These are phyloP conservation scores for Microctenopoma steveboyesi DNA, from an alignment of 2,797 vertebrate species.

Conservation along the genomic window DNA sequence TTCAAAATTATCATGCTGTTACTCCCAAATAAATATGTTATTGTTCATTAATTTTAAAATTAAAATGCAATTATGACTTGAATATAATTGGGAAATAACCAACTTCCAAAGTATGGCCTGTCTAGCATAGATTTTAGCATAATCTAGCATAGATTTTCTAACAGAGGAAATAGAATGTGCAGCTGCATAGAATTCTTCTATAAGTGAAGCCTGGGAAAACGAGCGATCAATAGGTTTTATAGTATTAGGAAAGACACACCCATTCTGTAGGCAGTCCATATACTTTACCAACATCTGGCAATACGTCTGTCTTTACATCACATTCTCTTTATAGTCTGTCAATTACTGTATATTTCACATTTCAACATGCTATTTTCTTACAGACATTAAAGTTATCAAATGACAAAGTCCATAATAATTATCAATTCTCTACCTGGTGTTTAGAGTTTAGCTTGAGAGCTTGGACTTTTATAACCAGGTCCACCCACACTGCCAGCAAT, in stretches of 20 bases:
- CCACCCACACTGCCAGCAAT: slow-evolving; percentile 40
- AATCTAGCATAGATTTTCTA: slow-evolving; percentile 49
- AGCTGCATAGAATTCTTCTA: slow-evolving; percentile 82
- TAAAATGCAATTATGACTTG: background rate
- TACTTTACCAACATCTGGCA: slow-evolving; percentile 63
- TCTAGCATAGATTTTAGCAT: slow-evolving; percentile 15
- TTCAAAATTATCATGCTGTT: background rate
- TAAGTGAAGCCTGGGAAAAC: slow-evolving; percentile 78
- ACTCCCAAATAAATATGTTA: background rate
- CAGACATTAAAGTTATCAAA: slow-evolving; percentile 62
- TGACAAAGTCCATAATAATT: slow-evolving; percentile 33
- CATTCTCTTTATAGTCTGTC: slow-evolving; percentile 48
- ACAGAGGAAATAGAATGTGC: slow-evolving; percentile 55
- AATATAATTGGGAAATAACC: slow-evolving; percentile 4
- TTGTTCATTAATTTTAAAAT: background rate
- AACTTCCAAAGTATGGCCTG: slow-evolving; percentile 46
- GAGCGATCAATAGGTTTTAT: slow-evolving; percentile 73
- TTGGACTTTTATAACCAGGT: slow-evolving; percentile 45
- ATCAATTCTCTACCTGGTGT: slow-evolving; percentile 23
- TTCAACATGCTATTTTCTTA: slow-evolving; percentile 48
- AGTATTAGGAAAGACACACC: slow-evolving; percentile 70
- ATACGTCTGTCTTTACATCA: slow-evolving; percentile 54
- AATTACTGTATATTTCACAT: background rate
- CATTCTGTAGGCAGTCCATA: slow-evolving; percentile 61
- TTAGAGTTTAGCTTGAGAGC: slow-evolving; percentile 44